Base-by-base conservation (phyloP, 1,140 invertebrate genomes). In the Eciton burchellii region DNA sequence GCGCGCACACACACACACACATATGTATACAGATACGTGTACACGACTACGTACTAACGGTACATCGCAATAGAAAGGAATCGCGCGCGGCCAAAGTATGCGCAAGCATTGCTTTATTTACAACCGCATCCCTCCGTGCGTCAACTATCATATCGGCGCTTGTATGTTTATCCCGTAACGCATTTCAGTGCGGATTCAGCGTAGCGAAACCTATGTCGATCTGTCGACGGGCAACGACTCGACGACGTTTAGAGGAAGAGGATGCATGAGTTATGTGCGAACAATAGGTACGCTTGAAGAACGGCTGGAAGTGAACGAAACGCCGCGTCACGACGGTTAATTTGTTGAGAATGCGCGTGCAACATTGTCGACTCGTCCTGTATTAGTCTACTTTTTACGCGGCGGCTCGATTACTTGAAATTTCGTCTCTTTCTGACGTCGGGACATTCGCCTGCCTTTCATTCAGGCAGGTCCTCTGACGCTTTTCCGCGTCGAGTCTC, bases 51-150 rank as follows among this genome's bases (percentile, higher is more conserved):
- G 35, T 35, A 81, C 68, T 85, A 86, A 21, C 66, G 76, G 68
- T 81, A 77, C 82, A 83, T 82, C 81, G 89, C 89, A 90, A 88
- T 90, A 88, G 88, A 90, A 87, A 82, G 84, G 65, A 83, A 84
- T 71, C 66, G 82, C 84, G 79, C 84, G 82, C 35, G 35, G 66
- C 74, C 63, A 63, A 83, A 87, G 82, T 83, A 73, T 72, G 77
- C 70, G 72, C 57, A 70, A 82, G 56, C 81, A 81, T 70, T 84
- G 83, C 73, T 86, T 88, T 87, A 87, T 87, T 74, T 87, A 87
- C 84, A 87, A 45, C 56, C 74, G 76, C 45, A 35, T 11, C 77
- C 56, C 54, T 8, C 35, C 74, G 47, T 68, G 68, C 26, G 47
- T 56, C 49, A 29, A 68, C 43, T 43, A 4, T 12, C n/a, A 56